phyloP scores from a whole-genome alignment of 2,797 vertebrate species.

The Microchirus variegatus region DNA sequence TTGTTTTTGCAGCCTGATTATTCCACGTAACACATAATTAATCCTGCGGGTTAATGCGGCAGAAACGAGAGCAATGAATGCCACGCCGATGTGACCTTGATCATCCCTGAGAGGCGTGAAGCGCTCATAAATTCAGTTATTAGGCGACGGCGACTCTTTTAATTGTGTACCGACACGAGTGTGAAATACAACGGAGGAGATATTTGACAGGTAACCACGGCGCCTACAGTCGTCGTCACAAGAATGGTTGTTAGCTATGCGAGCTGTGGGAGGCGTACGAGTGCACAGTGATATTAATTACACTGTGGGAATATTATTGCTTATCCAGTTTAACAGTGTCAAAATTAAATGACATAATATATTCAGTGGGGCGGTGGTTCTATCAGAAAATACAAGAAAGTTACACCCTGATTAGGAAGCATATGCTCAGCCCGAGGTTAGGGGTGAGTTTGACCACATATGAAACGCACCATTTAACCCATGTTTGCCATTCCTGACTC shows the following conservation, averaged over 20 bases:
- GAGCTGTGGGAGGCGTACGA: too few species aligned
- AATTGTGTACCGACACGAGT: slow-evolving; percentile 31
- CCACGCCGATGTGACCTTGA: slow-evolving; percentile 67
- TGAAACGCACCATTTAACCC: slow-evolving; percentile 62
- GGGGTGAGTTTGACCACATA: slow-evolving; percentile 60
- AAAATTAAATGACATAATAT: too few species aligned
- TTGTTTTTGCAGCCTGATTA: neutral
- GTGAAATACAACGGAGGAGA: slow-evolving; percentile 29
- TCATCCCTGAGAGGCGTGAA: slow-evolving; percentile 23
- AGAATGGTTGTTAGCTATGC: too few species aligned
- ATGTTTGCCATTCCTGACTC: slow-evolving; percentile 53
- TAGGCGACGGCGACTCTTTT: slow-evolving; percentile 33
- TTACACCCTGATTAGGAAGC: slow-evolving; percentile 16
- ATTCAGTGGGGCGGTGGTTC: neutral
- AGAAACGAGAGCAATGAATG: slow-evolving; percentile 17
- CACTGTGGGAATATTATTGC: too few species aligned
- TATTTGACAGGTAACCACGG: slow-evolving; percentile 16
- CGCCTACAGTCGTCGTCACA: neutral
- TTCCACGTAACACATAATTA: neutral
- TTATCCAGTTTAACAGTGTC: too few species aligned
- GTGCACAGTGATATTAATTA: too few species aligned
- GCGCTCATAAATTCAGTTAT: slow-evolving; percentile 40
- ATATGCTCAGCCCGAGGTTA: slow-evolving; percentile 43
- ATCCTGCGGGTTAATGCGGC: slow-evolving; percentile 1
- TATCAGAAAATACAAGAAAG: slow-evolving; percentile 21